phyloP scores from a whole-genome alignment of 2,888 invertebrate genomes.

The Prenolepis imparis region DNA sequence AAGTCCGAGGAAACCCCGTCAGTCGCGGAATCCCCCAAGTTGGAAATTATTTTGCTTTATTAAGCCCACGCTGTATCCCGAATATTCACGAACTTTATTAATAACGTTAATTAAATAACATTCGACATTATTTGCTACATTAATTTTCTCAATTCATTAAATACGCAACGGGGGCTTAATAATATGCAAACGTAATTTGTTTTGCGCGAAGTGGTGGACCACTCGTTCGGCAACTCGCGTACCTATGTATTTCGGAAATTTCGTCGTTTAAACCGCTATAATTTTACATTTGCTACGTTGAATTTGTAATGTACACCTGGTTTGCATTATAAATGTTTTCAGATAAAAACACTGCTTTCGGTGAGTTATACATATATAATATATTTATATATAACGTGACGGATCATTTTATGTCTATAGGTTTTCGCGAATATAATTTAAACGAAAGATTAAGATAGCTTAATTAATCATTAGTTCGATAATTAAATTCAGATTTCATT shows the following conservation, averaged over 20 bases:
- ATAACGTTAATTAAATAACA: conserved; percentile 54
- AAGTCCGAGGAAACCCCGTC: neutral
- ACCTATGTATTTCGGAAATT: conserved; percentile 37
- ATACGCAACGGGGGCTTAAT: conserved; percentile 43
- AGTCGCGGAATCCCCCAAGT: conserved; percentile 23
- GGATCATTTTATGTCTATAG: neutral
- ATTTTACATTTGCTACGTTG: conserved; percentile 34
- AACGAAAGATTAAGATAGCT: neutral
- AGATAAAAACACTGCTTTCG: conserved; percentile 18
- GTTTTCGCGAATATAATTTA: neutral
- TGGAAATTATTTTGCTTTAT: conserved; percentile 44
- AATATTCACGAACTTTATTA: conserved; percentile 52
- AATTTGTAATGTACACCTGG: conserved; percentile 39
- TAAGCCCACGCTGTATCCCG: neutral
- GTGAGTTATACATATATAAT: neutral
- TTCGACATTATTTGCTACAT: conserved; percentile 49
- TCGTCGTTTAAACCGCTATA: conserved; percentile 37
- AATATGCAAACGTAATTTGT: conserved; percentile 49
- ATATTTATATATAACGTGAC: too few relatives aligned
- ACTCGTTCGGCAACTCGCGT: neutral
- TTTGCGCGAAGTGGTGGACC: conserved; percentile 30
- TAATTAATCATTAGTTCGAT: conserved; percentile 1
- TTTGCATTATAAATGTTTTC: conserved; percentile 42
- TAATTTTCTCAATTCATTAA: conserved; percentile 55
- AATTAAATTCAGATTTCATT: neutral